Percentiles rank a stretch among this genome's conserved stretches.
These are phyloP conservation scores for Rambutsinella grinnellia DNA, from an alignment of 2,888 invertebrate genomes.

Conservation along the genomic window DNA sequence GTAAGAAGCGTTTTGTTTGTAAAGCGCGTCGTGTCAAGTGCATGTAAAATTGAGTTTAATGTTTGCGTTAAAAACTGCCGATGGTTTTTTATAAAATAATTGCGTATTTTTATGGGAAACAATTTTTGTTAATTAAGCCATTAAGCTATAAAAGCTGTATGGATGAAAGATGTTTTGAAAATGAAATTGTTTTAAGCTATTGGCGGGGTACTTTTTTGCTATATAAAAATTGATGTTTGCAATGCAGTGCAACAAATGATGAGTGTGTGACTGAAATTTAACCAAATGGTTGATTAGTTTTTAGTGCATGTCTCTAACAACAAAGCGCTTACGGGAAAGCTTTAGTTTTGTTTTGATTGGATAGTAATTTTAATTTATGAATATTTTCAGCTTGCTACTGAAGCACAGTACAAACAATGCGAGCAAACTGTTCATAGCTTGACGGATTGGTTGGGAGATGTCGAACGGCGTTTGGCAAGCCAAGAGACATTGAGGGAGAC, in stretches of 20 bases:
- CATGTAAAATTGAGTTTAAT: too few species aligned
- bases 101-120: too few species aligned
- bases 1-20: too few species aligned
- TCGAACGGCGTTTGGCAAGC: conserved; percentile 86
- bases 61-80: too few species aligned
- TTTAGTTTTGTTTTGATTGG: conserved; percentile 7
- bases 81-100: too few species aligned
- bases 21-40: too few species aligned
- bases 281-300: conserved; percentile 12
- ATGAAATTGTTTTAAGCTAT: neutral
- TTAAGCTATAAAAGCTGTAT: too few species aligned
- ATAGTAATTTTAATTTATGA: too few species aligned
- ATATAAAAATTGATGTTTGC: neutral
- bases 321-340: conserved; percentile 31
- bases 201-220: neutral
- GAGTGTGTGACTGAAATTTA: conserved; percentile 32
- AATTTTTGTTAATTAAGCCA: too few species aligned
- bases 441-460: conserved; percentile 86
- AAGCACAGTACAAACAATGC: conserved; percentile 93
- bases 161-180: neutral
- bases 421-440: conserved; percentile 88
- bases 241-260: conserved; percentile 28
- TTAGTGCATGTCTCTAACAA: conserved; percentile 17
- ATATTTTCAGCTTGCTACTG: conserved; percentile 87
- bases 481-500: conserved; percentile 90